Percentiles rank a stretch among this genome's conserved stretches.
Conservation (phyloP, 2,113 vertebrate genomes). For the Phyllopteryx taeniolatus region DNA sequence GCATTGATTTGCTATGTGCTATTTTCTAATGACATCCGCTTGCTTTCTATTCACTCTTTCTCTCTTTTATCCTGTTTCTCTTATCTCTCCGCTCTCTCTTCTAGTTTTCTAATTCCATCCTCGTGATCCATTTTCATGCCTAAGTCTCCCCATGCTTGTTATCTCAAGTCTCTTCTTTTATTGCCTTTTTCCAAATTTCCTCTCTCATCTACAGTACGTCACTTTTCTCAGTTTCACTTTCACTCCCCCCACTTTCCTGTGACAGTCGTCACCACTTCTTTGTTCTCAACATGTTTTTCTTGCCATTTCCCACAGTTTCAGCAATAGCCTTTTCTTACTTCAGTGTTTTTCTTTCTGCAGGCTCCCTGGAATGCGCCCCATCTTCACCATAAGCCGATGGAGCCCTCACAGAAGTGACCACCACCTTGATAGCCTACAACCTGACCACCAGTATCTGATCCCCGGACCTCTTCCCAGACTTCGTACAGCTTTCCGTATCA, state of each 20-base stretch:
- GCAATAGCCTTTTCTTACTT: slow-evolving; percentile 1
- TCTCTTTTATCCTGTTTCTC: slow-evolving; percentile 55
- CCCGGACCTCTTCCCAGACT: slow-evolving; percentile 25
- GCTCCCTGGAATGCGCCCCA: slow-evolving; percentile 75
- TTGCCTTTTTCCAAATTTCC: slow-evolving; percentile 65
- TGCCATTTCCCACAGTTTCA: slow-evolving; percentile 10
- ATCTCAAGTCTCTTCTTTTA: slow-evolving; percentile 52
- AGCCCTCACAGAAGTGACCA: slow-evolving; percentile 16
- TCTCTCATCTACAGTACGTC: slow-evolving; percentile 48
- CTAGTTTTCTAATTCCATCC: slow-evolving; percentile 59
- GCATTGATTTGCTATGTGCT: slow-evolving; percentile 59
- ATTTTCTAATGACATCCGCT: slow-evolving; percentile 63
- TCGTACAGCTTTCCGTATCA: slow-evolving; percentile 9
- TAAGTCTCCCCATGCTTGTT: slow-evolving; percentile 59
- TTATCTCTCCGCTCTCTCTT: slow-evolving; percentile 47
- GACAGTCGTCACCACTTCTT: slow-evolving; percentile 6
- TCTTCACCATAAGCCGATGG: slow-evolving; percentile 67
- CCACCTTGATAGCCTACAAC: slow-evolving; percentile 16
- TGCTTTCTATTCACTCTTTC: slow-evolving; percentile 38
- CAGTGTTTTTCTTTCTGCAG: slow-evolving; percentile 50
- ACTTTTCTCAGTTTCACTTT: slow-evolving; percentile 31
- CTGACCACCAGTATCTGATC: slow-evolving; percentile 6
- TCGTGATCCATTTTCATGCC: slow-evolving; percentile 61
- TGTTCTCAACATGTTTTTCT: background rate
- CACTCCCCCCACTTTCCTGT: slow-evolving; percentile 1